phyloP scores from a whole-genome alignment of 2,888 invertebrate genomes.

The Operophtera brumata region DNA sequence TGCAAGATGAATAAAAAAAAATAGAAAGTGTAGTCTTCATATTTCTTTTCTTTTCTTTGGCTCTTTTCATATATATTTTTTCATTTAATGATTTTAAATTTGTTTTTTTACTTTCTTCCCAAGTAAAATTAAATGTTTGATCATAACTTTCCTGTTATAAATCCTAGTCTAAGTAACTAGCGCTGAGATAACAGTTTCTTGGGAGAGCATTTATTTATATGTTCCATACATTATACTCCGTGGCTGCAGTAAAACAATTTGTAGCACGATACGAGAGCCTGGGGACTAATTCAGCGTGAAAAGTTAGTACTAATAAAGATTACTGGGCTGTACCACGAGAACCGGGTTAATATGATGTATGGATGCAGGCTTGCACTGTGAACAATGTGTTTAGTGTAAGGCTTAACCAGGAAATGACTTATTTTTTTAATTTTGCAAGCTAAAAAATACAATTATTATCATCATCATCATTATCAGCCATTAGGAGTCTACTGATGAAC shows the following conservation, averaged over 20 bases:
- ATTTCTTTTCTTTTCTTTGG: too few species aligned
- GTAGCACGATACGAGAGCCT: slow-evolving; percentile 44
- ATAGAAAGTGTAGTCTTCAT: too few species aligned
- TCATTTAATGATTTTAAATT: too few species aligned
- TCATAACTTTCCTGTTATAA: slow-evolving; percentile 14
- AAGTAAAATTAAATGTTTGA: not conserved
- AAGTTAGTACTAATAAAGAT: slow-evolving; percentile 59
- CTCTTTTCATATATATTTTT: too few species aligned
- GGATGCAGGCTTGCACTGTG: slow-evolving; percentile 22
- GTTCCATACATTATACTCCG: slow-evolving; percentile 28
- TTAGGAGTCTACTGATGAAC: too few species aligned
- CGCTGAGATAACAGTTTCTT: slow-evolving; percentile 25
- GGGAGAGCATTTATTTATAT: slow-evolving; percentile 25
- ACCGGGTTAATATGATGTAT: slow-evolving; percentile 35
- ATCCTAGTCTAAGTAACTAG: slow-evolving; percentile 12
- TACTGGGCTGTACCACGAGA: slow-evolving; percentile 35
- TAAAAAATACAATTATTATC: too few species aligned
- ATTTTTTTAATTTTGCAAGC: not conserved
- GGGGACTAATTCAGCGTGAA: slow-evolving; percentile 52
- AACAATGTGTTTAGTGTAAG: slow-evolving; percentile 9
- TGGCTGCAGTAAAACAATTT: slow-evolving; percentile 48
- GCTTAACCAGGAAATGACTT: slow-evolving; percentile 9
- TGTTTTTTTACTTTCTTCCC: too few species aligned
- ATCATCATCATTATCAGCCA: too few species aligned
- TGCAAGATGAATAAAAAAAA: too few species aligned